These are phyloP conservation scores for Pungitius pungitius DNA, from an alignment of 2,113 vertebrate species.

Conservation along the genomic window DNA sequence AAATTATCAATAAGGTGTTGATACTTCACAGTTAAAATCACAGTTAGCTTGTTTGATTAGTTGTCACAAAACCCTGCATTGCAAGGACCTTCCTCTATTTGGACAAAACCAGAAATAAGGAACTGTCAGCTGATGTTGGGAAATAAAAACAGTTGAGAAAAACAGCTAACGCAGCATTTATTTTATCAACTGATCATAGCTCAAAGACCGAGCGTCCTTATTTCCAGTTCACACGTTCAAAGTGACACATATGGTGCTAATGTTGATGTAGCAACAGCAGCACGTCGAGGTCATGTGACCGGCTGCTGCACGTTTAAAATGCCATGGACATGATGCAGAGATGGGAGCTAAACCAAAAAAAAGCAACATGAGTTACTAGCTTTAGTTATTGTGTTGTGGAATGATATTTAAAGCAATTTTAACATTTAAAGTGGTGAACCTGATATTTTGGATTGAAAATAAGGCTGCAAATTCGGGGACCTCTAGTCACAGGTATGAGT, in stretches of 20 bases:
- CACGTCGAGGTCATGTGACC: neutral
- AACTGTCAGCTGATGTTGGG: neutral
- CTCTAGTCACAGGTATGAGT: neutral
- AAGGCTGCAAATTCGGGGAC: neutral
- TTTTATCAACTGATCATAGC: neutral
- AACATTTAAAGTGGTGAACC: neutral
- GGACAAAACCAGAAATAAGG: neutral
- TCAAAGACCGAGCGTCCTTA: neutral
- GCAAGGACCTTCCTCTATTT: neutral
- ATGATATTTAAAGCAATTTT: neutral
- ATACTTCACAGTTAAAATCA: neutral
- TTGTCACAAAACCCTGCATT: neutral
- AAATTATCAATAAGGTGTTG: neutral
- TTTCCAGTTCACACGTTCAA: neutral
- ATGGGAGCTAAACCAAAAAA: neutral
- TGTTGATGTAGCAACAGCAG: neutral
- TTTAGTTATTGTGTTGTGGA: neutral
- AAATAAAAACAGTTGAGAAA: slow-evolving; percentile 14
- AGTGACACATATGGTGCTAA: neutral
- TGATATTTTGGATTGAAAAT: neutral
- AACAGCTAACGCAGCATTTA: slow-evolving; percentile 14
- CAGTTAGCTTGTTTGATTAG: neutral
- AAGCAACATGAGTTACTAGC: neutral
- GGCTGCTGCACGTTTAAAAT: slow-evolving; percentile 15
- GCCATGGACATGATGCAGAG: slow-evolving; percentile 7